These are phyloP conservation scores for Ataeniobius toweri DNA, from an alignment of 2,797 vertebrate species.

Conservation along the genomic window DNA sequence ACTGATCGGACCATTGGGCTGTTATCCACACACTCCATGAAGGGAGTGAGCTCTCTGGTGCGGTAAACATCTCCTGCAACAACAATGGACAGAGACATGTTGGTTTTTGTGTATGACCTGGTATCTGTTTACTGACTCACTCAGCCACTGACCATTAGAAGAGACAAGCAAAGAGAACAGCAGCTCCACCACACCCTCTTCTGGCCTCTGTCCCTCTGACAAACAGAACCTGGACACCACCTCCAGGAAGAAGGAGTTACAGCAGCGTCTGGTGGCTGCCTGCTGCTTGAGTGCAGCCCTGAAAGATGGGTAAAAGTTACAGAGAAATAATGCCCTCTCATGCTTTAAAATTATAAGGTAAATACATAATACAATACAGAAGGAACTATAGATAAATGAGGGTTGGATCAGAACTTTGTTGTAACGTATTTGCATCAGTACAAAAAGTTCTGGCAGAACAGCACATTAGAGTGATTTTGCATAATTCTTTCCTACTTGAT, in stretches of 20 bases:
- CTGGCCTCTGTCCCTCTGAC: slow-evolving; percentile 57
- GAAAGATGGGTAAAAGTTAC: background rate
- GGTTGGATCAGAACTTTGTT: background rate
- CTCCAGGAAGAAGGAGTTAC: slow-evolving; percentile 83
- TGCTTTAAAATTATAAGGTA: background rate
- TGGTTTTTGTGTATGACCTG: background rate
- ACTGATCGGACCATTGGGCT: slow-evolving; percentile 81
- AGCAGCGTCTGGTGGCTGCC: slow-evolving; percentile 51
- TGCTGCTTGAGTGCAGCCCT: slow-evolving; percentile 70
- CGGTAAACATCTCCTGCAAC: slow-evolving; percentile 72
- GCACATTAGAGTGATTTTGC: background rate
- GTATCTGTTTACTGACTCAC: background rate
- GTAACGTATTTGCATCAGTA: background rate
- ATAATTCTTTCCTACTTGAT: slow-evolving; percentile 35
- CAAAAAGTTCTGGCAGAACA: background rate
- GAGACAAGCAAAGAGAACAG: slow-evolving; percentile 81
- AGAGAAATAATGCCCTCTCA: background rate
- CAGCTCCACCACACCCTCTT: slow-evolving; percentile 74
- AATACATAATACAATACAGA: background rate
- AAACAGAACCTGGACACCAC: slow-evolving; percentile 82
- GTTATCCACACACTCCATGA: slow-evolving; percentile 81
- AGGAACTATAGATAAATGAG: background rate
- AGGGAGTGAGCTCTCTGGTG: slow-evolving; percentile 79
- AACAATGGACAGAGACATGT: background rate
- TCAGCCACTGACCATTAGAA: slow-evolving; percentile 62